Evolutionary conservation across 2,888 invertebrate species (phyloP).

Genomic region (Drosophila merina): DNA sequence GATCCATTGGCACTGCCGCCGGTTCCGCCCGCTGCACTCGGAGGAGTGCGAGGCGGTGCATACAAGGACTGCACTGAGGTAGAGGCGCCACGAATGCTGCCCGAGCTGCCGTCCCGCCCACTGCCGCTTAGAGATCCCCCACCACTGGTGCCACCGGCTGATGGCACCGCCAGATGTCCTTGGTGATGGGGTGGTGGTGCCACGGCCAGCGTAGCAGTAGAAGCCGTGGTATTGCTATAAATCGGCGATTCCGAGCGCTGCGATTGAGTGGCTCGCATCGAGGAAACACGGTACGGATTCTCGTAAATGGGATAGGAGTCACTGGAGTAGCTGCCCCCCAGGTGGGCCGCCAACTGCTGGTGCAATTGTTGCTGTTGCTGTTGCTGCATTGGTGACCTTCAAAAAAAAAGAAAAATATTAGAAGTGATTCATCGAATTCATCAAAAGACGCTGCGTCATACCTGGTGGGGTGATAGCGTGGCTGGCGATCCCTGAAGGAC

Average conservation of each 20-base stretch:
- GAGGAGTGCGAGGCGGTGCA: conserved; percentile 60
- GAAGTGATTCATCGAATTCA: background rate
- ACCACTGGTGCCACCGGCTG: conserved; percentile 25
- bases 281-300: conserved; percentile 82
- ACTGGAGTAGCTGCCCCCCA: conserved; percentile 72
- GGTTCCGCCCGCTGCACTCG: conserved; percentile 53
- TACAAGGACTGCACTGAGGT: conserved; percentile 75
- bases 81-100: conserved; percentile 60
- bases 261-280: conserved; percentile 68
- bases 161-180: conserved; percentile 57
- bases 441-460: conserved; percentile 1
- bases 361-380: conserved; percentile 50
- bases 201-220: conserved; percentile 62
- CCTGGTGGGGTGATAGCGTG: conserved; percentile 61
- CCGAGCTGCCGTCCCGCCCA: conserved; percentile 62
- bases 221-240: conserved; percentile 85
- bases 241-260: conserved; percentile 85
- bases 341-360: conserved; percentile 59
- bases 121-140: conserved; percentile 52
- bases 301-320: conserved; percentile 86
- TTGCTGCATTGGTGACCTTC: conserved; percentile 58
- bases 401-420: background rate
- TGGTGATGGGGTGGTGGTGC: conserved; percentile 56
- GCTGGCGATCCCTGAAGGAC: conserved; percentile 60
- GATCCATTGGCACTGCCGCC: conserved; percentile 53